Conservation (phyloP, 2,888 invertebrate genomes). For the Opisthograptis luteolata region DNA sequence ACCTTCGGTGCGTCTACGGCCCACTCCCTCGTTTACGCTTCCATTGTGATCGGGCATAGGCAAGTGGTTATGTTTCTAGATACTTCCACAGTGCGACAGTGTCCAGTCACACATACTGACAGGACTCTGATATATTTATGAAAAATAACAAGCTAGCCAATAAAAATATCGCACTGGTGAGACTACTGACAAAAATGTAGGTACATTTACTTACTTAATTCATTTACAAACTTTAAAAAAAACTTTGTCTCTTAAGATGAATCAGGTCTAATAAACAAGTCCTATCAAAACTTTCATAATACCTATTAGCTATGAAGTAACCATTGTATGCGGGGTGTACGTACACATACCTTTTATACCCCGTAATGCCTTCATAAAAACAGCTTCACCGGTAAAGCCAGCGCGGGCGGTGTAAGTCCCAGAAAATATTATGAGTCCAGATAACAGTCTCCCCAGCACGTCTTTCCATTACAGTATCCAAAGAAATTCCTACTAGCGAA, state of each 20-base stretch:
- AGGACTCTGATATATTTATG: no score
- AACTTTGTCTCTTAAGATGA: constrained; percentile 3
- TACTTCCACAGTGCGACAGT: no score
- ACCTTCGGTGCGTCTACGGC: no score
- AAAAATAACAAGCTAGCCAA: no score
- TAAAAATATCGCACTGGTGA: no score
- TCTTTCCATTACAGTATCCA: constrained; percentile 77
- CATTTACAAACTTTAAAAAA: constrained; percentile 1
- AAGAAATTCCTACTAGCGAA: constrained; percentile 78
- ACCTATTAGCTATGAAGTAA: constrained; percentile 44
- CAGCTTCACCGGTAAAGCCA: constrained; percentile 63
- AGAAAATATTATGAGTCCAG: constrained; percentile 72
- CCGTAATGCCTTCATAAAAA: constrained; percentile 59
- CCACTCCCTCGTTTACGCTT: no score
- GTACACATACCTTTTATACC: constrained; percentile 44
- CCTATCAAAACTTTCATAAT: constrained; percentile 38
- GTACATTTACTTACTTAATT: no score
- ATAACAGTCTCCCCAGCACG: constrained; percentile 72
- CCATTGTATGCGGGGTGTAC: constrained; percentile 39
- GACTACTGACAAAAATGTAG: no score
- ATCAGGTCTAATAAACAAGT: constrained; percentile 16
- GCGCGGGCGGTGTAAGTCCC: constrained; percentile 54
- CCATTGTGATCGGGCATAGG: no score
- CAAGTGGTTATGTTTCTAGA: no score
- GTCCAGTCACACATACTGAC: no score